Conservation (phyloP, 2,888 invertebrate genomes). For the Elegia similella region DNA sequence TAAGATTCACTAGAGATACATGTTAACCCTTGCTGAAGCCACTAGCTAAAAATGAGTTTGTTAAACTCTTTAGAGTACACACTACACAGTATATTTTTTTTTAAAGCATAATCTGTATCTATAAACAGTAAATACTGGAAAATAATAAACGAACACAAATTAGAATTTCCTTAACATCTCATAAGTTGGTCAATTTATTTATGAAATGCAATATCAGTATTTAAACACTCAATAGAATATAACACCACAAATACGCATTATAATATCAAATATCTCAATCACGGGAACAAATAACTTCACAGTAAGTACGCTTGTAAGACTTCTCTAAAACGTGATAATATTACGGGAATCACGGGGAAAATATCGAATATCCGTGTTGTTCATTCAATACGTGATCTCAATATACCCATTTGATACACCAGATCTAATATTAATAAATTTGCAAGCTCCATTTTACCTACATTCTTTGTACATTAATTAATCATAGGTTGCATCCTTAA, state of each 20-base stretch:
- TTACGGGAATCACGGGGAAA: constrained; percentile 54
- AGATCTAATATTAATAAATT: not conserved
- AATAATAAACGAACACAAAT: no score
- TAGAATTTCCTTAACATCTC: no score
- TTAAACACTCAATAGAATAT: constrained; percentile 19
- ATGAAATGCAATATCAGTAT: not conserved
- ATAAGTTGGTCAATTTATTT: no score
- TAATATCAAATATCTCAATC: constrained; percentile 51
- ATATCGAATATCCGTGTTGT: constrained; percentile 53
- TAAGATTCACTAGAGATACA: no score
- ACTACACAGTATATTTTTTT: no score
- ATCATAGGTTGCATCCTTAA: no score
- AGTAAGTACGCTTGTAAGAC: constrained; percentile 57
- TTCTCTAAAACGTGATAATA: constrained; percentile 63
- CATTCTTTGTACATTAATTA: no score
- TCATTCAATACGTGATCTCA: constrained; percentile 24
- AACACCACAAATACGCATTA: constrained; percentile 31
- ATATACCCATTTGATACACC: not conserved
- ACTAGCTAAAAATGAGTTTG: no score
- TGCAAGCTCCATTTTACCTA: no score
- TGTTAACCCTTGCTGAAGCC: no score
- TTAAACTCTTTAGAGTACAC: no score
- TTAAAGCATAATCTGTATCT: not conserved
- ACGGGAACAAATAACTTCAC: constrained; percentile 52
- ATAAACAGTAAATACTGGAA: no score